Evolutionary conservation across 1,140 invertebrate genomes (phyloP).

Genomic region (Listronotus oregonensis): DNA sequence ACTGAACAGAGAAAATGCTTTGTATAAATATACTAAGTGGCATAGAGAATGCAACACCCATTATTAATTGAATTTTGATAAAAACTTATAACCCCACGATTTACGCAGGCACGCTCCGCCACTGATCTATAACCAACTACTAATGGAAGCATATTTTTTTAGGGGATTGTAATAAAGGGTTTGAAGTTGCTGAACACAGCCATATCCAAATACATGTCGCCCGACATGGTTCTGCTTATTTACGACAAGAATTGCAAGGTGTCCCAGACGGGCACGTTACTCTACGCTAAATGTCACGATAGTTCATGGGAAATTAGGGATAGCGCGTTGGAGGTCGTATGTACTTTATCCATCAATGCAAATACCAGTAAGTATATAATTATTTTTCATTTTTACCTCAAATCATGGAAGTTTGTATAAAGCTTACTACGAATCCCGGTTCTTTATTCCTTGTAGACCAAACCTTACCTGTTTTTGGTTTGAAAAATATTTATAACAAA

Average conservation of each 20-base stretch:
- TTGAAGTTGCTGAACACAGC: slow-evolving; percentile 70
- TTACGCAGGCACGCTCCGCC: no score
- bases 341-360: slow-evolving; percentile 69
- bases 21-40: no score
- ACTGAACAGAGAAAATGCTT: no score
- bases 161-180: slow-evolving; percentile 63
- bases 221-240: slow-evolving; percentile 72
- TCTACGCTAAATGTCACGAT: slow-evolving; percentile 72
- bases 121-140: no score
- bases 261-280: slow-evolving; percentile 66
- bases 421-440: no score
- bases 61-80: no score
- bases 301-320: slow-evolving; percentile 76
- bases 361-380: slow-evolving; percentile 64
- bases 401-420: no score
- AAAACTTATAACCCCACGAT: no score
- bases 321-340: slow-evolving; percentile 71
- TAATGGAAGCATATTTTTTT: background rate
- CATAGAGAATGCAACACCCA: no score
- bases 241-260: slow-evolving; percentile 67
- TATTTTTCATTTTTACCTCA: background rate
- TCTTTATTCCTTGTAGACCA: no score
- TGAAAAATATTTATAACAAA: no score
- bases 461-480: no score
- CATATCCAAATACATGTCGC: slow-evolving; percentile 74